A percentile compares a stretch with the other conserved stretches of the same genome.
phyloP scores from a whole-genome alignment of 2,888 invertebrate species.

The Macaria notata region DNA sequence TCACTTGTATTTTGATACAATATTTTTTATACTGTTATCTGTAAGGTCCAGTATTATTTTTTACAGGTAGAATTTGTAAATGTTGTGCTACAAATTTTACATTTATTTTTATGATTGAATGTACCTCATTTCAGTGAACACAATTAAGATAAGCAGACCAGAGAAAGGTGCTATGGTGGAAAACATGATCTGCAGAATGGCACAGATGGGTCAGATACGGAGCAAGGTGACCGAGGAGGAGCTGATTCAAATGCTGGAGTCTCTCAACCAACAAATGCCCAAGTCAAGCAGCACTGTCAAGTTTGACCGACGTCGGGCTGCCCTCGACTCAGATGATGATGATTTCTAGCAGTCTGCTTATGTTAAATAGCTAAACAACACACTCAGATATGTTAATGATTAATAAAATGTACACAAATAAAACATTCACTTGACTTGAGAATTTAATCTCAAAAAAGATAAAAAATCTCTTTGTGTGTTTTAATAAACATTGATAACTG shows the following conservation, averaged over 20 bases:
- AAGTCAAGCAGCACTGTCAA: slow-evolving; percentile 91
- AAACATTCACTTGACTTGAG: too few species aligned
- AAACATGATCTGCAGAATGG: slow-evolving; percentile 96
- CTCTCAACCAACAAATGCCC: slow-evolving; percentile 92
- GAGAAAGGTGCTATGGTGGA: slow-evolving; percentile 98
- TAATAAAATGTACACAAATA: too few species aligned
- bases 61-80: too few species aligned
- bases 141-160: slow-evolving; percentile 95
- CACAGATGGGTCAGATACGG: slow-evolving; percentile 93
- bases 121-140: slow-evolving; percentile 88
- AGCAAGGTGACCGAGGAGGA: slow-evolving; percentile 93
- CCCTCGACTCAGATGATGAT: slow-evolving; percentile 93
- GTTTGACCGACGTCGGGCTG: slow-evolving; percentile 94
- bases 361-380: slow-evolving; percentile 1
- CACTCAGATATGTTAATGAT: too few species aligned
- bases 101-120: too few species aligned
- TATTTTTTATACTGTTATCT: too few species aligned
- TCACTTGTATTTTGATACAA: too few species aligned
- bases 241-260: slow-evolving; percentile 92
- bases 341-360: slow-evolving; percentile 55
- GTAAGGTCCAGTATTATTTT: too few species aligned
- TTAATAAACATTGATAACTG: too few species aligned
- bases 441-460: too few species aligned
- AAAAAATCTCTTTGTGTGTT: too few species aligned
- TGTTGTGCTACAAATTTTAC: too few species aligned